These are phyloP conservation scores for Leucania comma DNA, from an alignment of 2,888 invertebrate species.

Conservation along the genomic window DNA sequence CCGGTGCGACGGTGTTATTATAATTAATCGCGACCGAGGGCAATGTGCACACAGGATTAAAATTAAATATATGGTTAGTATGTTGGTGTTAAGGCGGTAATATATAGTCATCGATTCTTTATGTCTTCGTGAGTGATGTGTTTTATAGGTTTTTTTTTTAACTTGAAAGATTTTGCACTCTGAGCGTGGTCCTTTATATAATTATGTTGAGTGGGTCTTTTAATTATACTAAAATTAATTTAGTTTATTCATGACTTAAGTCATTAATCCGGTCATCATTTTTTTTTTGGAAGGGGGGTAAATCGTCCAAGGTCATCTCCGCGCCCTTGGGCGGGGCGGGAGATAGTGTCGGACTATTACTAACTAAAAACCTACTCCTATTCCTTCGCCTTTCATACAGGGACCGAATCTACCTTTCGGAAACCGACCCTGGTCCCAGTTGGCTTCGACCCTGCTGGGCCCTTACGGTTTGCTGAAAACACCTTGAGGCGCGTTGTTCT, in stretches of 20 bases:
- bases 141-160: background rate
- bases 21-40: conserved; percentile 65
- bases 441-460: no score
- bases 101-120: conserved; percentile 53
- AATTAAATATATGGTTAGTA: conserved; percentile 52
- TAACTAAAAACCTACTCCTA: no score
- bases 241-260: background rate
- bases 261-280: background rate
- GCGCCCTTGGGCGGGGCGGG: no score
- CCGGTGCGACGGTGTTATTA: conserved; percentile 70
- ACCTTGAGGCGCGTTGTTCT: no score
- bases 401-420: no score
- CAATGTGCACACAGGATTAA: conserved; percentile 59
- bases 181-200: background rate
- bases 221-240: no score
- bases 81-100: conserved; percentile 30
- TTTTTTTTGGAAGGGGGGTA: no score
- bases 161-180: background rate
- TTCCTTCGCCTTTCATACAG: no score
- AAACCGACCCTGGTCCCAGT: no score
- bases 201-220: background rate
- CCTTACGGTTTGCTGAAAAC: no score
- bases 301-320: no score
- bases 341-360: no score
- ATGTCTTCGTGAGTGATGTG: conserved; percentile 27